Percentiles rank a stretch among this genome's conserved stretches.
Evolutionary conservation across 2,113 vertebrate species (phyloP).

Genomic region (Solea senegalensis): DNA sequence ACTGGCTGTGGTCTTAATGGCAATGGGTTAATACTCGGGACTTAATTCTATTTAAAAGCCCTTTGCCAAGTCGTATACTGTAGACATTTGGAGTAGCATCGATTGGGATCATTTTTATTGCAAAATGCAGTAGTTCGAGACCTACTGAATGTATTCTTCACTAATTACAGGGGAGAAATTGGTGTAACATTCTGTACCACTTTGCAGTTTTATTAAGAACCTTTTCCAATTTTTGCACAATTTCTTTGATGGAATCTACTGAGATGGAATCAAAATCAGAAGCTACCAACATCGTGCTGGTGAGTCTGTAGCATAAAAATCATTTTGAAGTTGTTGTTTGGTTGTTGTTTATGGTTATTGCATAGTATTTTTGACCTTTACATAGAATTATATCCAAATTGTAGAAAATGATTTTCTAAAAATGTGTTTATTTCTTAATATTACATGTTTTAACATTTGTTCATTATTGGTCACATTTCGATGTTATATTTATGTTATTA

Average conservation of each 20-base stretch:
- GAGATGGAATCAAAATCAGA: slow-evolving; percentile 40
- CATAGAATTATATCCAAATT: not conserved
- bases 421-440: not conserved
- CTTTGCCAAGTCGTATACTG: slow-evolving; percentile 37
- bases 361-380: not conserved
- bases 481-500: too few relatives aligned
- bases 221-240: not conserved
- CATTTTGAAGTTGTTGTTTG: not conserved
- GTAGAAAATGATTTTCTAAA: not conserved
- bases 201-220: not conserved
- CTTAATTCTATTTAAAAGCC: slow-evolving; percentile 76
- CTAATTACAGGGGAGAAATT: not conserved
- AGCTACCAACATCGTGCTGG: slow-evolving; percentile 27
- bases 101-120: slow-evolving; percentile 18
- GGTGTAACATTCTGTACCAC: not conserved
- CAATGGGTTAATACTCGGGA: slow-evolving; percentile 60
- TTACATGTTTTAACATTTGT: too few relatives aligned
- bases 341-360: not conserved
- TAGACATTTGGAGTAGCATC: slow-evolving; percentile 30
- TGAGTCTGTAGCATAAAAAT: slow-evolving; percentile 25
- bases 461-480: too few relatives aligned
- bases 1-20: slow-evolving; percentile 61
- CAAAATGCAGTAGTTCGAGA: not conserved
- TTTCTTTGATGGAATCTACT: slow-evolving; percentile 41
- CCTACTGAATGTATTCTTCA: not conserved